Conservation (phyloP, 1,140 invertebrate species). For the Drosophila nannoptera region DNA sequence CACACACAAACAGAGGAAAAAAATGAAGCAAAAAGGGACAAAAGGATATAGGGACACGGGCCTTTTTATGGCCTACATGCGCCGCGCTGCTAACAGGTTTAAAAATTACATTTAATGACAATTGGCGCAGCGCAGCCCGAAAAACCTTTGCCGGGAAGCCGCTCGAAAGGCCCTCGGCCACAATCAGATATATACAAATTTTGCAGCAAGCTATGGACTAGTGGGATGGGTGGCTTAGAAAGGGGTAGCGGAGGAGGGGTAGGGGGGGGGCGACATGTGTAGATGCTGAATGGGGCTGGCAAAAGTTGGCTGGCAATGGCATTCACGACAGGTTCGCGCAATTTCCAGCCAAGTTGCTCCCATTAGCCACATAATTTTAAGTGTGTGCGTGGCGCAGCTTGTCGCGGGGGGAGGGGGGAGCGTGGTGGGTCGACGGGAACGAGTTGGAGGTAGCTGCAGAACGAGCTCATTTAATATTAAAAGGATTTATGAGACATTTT, state of each 20-base stretch:
- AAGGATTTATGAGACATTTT: conserved; percentile 78
- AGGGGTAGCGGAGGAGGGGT: too few species aligned
- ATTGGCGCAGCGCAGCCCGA: conserved; percentile 54
- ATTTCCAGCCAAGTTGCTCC: conserved; percentile 76
- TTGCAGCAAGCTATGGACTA: too few species aligned
- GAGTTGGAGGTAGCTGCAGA: conserved; percentile 14
- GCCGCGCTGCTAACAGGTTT: conserved; percentile 67
- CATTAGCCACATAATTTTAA: conserved; percentile 78
- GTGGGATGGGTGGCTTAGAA: background rate
- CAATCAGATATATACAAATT: conserved; percentile 50
- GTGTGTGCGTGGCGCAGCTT: conserved; percentile 67
- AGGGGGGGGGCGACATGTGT: conserved; percentile 52
- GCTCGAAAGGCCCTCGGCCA: conserved; percentile 24
- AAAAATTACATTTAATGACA: conserved; percentile 78
- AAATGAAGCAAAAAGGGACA: conserved; percentile 37
- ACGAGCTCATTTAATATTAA: conserved; percentile 77
- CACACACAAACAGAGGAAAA: too few species aligned
- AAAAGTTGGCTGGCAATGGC: conserved; percentile 45
- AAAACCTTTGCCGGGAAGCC: background rate
- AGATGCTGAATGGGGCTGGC: conserved; percentile 19
- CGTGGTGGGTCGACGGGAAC: background rate
- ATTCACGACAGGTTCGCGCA: conserved; percentile 59
- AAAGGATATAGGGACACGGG: conserved; percentile 24
- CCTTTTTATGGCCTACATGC: conserved; percentile 72
- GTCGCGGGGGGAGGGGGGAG: background rate